These are phyloP conservation scores for Lysandra coridon DNA, from an alignment of 2,888 invertebrate genomes.

Conservation along the genomic window DNA sequence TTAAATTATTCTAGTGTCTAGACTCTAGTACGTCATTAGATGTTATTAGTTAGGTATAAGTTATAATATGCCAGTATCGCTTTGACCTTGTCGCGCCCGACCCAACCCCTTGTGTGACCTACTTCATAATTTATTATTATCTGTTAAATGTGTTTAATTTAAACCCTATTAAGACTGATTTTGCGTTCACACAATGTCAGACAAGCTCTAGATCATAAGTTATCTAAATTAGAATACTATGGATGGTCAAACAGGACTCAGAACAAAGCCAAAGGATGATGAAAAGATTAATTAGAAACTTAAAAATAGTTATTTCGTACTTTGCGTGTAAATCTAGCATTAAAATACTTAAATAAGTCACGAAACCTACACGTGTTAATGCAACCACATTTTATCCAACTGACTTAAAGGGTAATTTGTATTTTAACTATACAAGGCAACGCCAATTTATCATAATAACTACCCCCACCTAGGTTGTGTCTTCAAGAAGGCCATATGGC, in stretches of 20 bases:
- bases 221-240: background rate
- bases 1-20: background rate
- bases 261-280: background rate
- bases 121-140: slow-evolving; percentile 11
- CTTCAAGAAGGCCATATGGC: too few relatives aligned
- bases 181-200: background rate
- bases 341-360: background rate
- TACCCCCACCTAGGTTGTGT: too few relatives aligned
- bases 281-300: too few relatives aligned
- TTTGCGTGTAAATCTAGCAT: background rate
- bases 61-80: background rate
- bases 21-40: background rate
- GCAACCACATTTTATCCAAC: background rate
- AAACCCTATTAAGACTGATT: slow-evolving; percentile 1
- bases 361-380: background rate
- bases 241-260: too few relatives aligned
- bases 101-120: slow-evolving; percentile 11
- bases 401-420: too few relatives aligned
- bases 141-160: slow-evolving; percentile 17
- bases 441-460: too few relatives aligned
- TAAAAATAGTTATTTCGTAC: background rate
- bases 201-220: background rate
- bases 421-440: too few relatives aligned
- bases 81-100: slow-evolving; percentile 9
- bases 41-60: slow-evolving; percentile 14